These are phyloP conservation scores for Nestor notabilis DNA, from an alignment of 2,113 vertebrate species.

Conservation along the genomic window DNA sequence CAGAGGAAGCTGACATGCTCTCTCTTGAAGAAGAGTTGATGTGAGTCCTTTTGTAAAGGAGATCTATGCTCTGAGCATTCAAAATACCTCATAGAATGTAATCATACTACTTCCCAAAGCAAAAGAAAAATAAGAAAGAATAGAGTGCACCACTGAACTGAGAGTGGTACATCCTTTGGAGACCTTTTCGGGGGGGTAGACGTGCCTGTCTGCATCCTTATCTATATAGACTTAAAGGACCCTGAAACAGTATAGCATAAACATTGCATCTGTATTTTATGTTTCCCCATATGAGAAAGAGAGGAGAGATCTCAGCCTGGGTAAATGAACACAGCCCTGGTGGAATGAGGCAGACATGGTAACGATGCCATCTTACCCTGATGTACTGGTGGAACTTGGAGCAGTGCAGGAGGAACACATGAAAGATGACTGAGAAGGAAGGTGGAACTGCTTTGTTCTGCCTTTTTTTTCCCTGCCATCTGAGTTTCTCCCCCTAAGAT, in stretches of 20 bases:
- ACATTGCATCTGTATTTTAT: neutral
- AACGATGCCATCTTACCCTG: neutral
- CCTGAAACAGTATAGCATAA: neutral
- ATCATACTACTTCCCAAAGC: constrained; percentile 23
- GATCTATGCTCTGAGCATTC: constrained; percentile 45
- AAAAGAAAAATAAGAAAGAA: neutral
- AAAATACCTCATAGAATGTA: constrained; percentile 47
- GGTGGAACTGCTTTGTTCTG: neutral
- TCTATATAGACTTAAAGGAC: neutral
- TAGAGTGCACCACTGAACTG: neutral
- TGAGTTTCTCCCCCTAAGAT: neutral
- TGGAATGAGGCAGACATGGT: neutral
- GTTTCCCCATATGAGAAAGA: neutral
- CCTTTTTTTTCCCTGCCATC: neutral
- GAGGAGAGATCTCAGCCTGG: neutral
- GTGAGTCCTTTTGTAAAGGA: constrained; percentile 50
- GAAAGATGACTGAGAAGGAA: neutral
- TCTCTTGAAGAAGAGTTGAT: constrained; percentile 46
- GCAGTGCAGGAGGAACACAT: neutral
- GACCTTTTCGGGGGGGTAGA: neutral
- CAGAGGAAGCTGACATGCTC: constrained; percentile 26
- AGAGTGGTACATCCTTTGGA: neutral
- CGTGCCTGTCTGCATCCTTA: neutral
- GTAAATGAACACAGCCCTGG: neutral
- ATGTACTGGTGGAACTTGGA: neutral